These are phyloP conservation scores for Proteles cristata DNA, from an alignment of 2,113 vertebrate genomes.

Conservation along the genomic window DNA sequence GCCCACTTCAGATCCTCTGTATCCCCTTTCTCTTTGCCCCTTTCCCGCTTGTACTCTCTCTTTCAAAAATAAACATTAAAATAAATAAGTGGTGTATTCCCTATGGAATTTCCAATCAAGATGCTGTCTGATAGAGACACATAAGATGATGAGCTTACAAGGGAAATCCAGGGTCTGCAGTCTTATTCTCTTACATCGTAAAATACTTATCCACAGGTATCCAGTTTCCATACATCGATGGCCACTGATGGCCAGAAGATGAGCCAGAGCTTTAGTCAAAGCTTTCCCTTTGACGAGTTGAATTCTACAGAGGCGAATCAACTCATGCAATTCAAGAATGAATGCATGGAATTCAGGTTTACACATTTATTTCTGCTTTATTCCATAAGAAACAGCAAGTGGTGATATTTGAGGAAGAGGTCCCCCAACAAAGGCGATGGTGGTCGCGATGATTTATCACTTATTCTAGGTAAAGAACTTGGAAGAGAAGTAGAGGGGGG, in stretches of 20 bases:
- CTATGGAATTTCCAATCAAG: not conserved
- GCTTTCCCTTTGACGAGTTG: constrained; percentile 93
- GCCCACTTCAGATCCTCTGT: too few species aligned
- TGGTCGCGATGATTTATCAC: constrained; percentile 79
- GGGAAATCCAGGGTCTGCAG: not conserved
- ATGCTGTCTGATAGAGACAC: not conserved
- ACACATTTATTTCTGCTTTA: constrained; percentile 91
- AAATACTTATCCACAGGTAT: not conserved
- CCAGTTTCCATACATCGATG: not conserved
- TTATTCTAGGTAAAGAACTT: constrained; percentile 80
- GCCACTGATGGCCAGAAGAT: not conserved
- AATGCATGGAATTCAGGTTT: constrained; percentile 83
- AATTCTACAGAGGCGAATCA: constrained; percentile 90
- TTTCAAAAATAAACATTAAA: too few species aligned
- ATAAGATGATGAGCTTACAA: not conserved
- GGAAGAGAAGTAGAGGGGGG: constrained; percentile 83
- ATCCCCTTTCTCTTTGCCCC: too few species aligned
- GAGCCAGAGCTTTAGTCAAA: not conserved
- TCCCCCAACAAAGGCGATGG: constrained; percentile 69
- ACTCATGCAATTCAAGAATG: not conserved
- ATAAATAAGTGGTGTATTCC: not conserved
- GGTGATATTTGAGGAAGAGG: constrained; percentile 34
- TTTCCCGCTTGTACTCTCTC: too few species aligned
- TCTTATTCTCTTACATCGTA: not conserved
- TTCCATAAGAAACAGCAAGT: constrained; percentile 87